Evolutionary conservation across 2,888 invertebrate genomes (phyloP), one percentile per base, ranked within the genome.

Genomic region (Magallana nippona): DNA sequence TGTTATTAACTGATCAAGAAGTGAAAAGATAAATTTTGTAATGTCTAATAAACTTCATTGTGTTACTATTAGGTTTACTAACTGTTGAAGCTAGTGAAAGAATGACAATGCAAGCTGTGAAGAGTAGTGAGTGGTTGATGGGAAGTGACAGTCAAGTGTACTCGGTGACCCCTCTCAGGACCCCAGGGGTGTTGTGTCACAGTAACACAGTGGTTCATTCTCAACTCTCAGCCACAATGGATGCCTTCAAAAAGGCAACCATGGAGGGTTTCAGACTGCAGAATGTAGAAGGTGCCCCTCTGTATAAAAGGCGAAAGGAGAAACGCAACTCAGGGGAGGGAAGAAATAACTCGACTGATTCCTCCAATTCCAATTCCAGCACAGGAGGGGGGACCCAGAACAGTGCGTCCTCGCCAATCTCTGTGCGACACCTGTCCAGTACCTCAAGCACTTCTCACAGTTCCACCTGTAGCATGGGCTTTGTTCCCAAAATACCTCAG

Each of bases 21-120:
- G 8, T 3, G 44, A 15, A 60, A n/a, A 60, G n/a, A n/a, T 60
- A n/a, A n/a, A 60, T 3, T n/a, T 60, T 0, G 60, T 60, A n/a
- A 60, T 60, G 17, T 60, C 32, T 15, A 17, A 79, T 58, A 44
- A 44, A 44, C 44, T 44, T 44, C 44, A 44, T 44, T 44, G 44
- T 44, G 44, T 44, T 3, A 5, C 8, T 60, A 60, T 60, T 90
- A 95, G 96, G 97, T 0, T 95, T 98, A 83, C 94, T 98, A 81
- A 96, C 96, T 0, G 96, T 97, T 10, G 97, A 98, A 91, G 97
- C 97, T 0, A 95, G 95, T 77, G 95, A 96, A 84, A 95, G 98
- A 81, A 95, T 97, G 87, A 96, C 96, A 5, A 96, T 97, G 94
- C 92, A 94, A 32, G 96, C 96, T 85, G 95, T 98, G 83, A 94